Evolutionary conservation across 1,140 invertebrate species (phyloP), one percentile per base, ranked within the genome.

Genomic region (Latrodectus geometricus): DNA sequence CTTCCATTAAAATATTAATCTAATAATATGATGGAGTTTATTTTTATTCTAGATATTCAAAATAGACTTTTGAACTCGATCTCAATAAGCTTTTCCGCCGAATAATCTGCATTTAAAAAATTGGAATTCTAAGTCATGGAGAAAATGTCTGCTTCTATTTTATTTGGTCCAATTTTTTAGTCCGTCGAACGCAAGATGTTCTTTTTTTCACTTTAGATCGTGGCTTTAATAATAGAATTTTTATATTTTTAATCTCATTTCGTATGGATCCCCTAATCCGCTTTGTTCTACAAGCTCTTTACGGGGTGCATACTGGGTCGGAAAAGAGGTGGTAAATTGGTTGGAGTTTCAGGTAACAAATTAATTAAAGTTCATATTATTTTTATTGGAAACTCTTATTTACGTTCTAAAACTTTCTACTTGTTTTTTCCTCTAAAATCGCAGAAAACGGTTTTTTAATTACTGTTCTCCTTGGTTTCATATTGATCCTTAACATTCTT

Each of bases 231-330:
- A 75, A 75, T 61, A 11, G 72, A 17, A 75, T 84, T 75, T 76
- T 84, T 84, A 56, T 35, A 76, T 84, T 84, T 61, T 84, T 84
- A 84, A 84, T 84, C 82, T 69, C 21, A 54, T 76, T 75, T 76
- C 72, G 74, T 76, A 35, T 14, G 56, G 56, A 54, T 15, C 23
- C 11, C 68, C 48, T 84, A 84, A 84, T 84, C 82, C 73, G 56
- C 82, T 84, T 84, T 84, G 17, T 66, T 35, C 35, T 56, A 50
- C 48, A 56, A 17, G 50, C 48, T 70, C 20, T 50, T 76, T 12
- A 48, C 68, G 9, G 65, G 8, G 17, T 8, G 50, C 14, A 82
- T 14, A 9, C 9, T 5, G n/a, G 17, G 17, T 21, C 14, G 17
- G 20, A 65, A n/a, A 73, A 20, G 49, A 68, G 73, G 20, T 50